A percentile compares a stretch with the other conserved stretches of the same genome.
Evolutionary conservation across 2,888 invertebrate genomes (phyloP).

Genomic region (Proisotoma minuta): DNA sequence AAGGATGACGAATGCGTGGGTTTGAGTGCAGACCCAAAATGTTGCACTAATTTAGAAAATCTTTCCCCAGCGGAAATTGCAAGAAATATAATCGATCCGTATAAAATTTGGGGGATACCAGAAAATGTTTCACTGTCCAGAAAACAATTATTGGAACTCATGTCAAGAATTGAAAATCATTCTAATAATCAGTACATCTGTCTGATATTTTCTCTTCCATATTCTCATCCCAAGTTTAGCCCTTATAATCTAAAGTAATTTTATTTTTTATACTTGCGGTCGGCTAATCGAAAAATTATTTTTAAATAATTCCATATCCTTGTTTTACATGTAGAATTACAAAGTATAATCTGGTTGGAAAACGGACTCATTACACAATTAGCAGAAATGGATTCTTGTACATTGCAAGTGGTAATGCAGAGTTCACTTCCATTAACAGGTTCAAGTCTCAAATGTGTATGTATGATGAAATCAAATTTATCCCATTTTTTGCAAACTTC

Average conservation of each 20-base stretch:
- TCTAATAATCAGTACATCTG: slow-evolving; percentile 43
- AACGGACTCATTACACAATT: slow-evolving; percentile 71
- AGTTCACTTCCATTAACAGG: slow-evolving; percentile 34
- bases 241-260: slow-evolving; percentile 40
- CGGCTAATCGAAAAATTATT: neutral
- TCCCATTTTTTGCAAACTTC: slow-evolving; percentile 51
- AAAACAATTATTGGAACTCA: slow-evolving; percentile 33
- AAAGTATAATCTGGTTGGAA: slow-evolving; percentile 65
- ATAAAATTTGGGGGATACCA: slow-evolving; percentile 38
- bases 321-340: slow-evolving; percentile 60
- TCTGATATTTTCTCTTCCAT: slow-evolving; percentile 25
- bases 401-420: slow-evolving; percentile 35
- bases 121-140: slow-evolving; percentile 31
- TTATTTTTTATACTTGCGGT: no score
- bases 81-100: slow-evolving; percentile 22
- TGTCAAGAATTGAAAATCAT: slow-evolving; percentile 36
- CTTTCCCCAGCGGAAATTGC: slow-evolving; percentile 41
- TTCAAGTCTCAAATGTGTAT: slow-evolving; percentile 42
- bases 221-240: slow-evolving; percentile 36
- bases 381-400: slow-evolving; percentile 78
- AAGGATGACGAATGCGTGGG: neutral
- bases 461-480: slow-evolving; percentile 19
- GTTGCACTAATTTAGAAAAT: slow-evolving; percentile 34
- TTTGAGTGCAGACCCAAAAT: no score
- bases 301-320: slow-evolving; percentile 1